Evolutionary conservation across 1,140 invertebrate genomes (phyloP).

Genomic region (Aphidius gifuensis): DNA sequence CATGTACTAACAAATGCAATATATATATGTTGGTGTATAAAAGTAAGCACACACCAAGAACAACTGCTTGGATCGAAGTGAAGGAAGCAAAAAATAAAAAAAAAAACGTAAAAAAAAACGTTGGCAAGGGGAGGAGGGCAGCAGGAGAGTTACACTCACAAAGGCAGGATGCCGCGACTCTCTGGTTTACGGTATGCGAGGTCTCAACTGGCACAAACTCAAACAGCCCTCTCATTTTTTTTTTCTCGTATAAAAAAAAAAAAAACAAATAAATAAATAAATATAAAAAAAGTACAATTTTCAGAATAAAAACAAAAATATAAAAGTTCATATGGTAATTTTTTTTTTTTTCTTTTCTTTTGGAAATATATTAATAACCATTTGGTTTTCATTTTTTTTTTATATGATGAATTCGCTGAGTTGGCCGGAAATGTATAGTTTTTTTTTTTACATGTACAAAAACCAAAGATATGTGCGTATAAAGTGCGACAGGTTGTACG

Average conservation of each 20-base stretch:
- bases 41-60: neutral
- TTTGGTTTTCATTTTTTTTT: no score
- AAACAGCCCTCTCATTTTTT: constrained; percentile 32
- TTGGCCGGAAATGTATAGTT: no score
- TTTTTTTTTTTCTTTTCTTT: no score
- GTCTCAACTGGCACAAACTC: constrained; percentile 33
- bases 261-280: neutral
- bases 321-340: no score
- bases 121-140: constrained; percentile 13
- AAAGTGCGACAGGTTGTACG: constrained; percentile 45
- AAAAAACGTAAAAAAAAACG: neutral
- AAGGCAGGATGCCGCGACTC: constrained; percentile 38
- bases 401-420: no score
- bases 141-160: constrained; percentile 31
- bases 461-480: constrained; percentile 26
- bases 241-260: neutral
- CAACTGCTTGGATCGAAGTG: neutral
- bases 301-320: neutral
- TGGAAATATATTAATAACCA: no score
- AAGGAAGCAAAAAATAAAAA: constrained; percentile 10
- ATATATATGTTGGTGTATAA: neutral
- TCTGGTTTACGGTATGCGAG: constrained; percentile 26
- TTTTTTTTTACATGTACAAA: no score
- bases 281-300: neutral
- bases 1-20: neutral